These are phyloP conservation scores for Laterallus jamaicensis DNA, from an alignment of 2,113 vertebrate species.

Conservation along the genomic window DNA sequence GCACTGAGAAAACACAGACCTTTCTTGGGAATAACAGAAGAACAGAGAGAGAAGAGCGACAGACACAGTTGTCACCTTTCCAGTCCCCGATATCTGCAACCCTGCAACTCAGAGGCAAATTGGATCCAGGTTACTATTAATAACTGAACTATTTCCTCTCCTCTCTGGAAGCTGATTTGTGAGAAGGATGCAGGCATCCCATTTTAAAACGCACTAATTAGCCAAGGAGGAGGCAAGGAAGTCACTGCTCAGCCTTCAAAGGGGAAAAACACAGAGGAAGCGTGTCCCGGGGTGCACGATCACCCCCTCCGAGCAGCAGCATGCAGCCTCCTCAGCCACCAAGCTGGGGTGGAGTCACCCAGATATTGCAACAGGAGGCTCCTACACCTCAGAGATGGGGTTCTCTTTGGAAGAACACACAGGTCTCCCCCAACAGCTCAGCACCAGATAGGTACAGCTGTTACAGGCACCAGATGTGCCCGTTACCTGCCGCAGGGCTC, in stretches of 20 bases:
- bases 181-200: conserved; percentile 1
- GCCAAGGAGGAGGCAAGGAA: conserved; percentile 7
- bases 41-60: neutral
- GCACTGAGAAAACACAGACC: neutral
- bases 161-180: neutral
- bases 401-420: neutral
- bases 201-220: conserved; percentile 14
- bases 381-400: accelerated
- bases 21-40: neutral
- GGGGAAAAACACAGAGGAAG: neutral
- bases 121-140: conserved; percentile 57
- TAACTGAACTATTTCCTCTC: conserved; percentile 46
- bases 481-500: neutral
- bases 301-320: accelerated
- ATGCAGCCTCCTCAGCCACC: neutral
- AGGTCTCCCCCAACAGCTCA: neutral
- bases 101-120: neutral
- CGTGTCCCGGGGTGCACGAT: neutral
- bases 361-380: neutral
- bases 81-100: neutral
- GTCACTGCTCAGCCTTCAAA: neutral
- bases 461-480: too few species aligned
- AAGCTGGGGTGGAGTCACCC: neutral
- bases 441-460: accelerated
- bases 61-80: neutral